These are phyloP conservation scores for Bombus vancouverensis DNA, from an alignment of 1,140 invertebrate genomes.

Conservation along the genomic window DNA sequence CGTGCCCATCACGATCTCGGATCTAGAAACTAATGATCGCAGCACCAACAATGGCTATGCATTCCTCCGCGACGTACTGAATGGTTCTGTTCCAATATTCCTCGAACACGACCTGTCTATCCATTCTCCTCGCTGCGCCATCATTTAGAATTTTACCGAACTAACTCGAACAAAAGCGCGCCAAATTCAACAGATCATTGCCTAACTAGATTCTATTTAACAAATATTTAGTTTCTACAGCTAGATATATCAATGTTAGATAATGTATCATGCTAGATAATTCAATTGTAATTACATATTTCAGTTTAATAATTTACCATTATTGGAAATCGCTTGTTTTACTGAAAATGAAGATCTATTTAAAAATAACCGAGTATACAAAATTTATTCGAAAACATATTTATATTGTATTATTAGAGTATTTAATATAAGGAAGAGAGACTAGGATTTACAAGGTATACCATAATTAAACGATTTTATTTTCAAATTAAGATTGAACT, in stretches of 20 bases:
- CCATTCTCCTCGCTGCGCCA: conserved; percentile 30
- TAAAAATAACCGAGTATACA: neutral
- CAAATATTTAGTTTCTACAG: neutral
- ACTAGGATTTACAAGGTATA: neutral
- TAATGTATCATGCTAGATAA: no score
- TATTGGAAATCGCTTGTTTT: neutral
- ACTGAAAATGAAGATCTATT: no score
- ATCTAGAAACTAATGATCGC: conserved; percentile 79
- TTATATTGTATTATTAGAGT: neutral
- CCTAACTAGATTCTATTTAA: neutral
- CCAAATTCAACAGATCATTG: conserved; percentile 47
- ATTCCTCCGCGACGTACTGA: conserved; percentile 79
- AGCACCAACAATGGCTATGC: conserved; percentile 83
- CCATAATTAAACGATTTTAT: conserved; percentile 64
- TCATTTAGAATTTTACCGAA: conserved; percentile 25
- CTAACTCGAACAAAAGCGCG: conserved; percentile 38
- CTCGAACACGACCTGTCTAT: conserved; percentile 54
- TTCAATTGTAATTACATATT: neutral
- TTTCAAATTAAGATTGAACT: conserved; percentile 59
- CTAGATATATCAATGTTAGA: no score
- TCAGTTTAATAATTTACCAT: no score
- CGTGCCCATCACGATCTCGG: conserved; percentile 78
- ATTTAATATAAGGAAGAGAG: neutral
- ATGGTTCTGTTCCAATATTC: conserved; percentile 77
- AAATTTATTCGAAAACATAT: neutral